These are phyloP conservation scores for Campoplex nolae DNA, from an alignment of 2,888 invertebrate species.

Conservation along the genomic window DNA sequence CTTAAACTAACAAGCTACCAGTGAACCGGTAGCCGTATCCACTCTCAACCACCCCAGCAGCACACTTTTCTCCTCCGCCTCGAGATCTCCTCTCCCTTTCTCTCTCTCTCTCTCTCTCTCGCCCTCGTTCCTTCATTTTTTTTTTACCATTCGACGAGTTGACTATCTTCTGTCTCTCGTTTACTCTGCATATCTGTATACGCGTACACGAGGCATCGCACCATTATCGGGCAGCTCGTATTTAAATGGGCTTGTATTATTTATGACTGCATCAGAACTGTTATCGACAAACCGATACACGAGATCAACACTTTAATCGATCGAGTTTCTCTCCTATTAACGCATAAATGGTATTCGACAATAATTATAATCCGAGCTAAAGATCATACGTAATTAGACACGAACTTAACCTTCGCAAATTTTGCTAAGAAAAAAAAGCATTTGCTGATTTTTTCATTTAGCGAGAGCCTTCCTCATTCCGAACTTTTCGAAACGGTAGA, in stretches of 20 bases:
- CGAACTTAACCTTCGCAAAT: not conserved
- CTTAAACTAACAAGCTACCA: conserved; percentile 68
- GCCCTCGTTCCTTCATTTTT: conserved; percentile 25
- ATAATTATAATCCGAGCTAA: conserved; percentile 45
- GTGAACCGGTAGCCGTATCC: conserved; percentile 38
- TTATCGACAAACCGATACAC: conserved; percentile 38
- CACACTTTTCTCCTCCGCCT: conserved; percentile 32
- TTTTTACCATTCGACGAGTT: conserved; percentile 51
- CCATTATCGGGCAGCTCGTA: conserved; percentile 42
- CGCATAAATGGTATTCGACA: conserved; percentile 32
- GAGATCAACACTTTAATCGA: conserved; percentile 34
- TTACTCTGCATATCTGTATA: conserved; percentile 15
- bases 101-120: not conserved
- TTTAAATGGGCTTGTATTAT: conserved; percentile 53
- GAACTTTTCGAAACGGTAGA: not conserved
- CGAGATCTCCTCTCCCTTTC: not conserved
- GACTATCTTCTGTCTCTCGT: conserved; percentile 65
- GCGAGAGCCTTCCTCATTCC: no score
- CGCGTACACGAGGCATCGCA: not conserved
- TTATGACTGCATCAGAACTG: conserved; percentile 44
- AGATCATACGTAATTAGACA: conserved; percentile 2
- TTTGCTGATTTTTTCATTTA: not conserved
- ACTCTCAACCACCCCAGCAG: conserved; percentile 37
- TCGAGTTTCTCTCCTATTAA: not conserved
- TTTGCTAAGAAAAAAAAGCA: not conserved